A percentile compares a stretch with the other conserved stretches of the same genome.
Evolutionary conservation across 2,797 vertebrate species (phyloP).

Genomic region (Xerus rutilus): DNA sequence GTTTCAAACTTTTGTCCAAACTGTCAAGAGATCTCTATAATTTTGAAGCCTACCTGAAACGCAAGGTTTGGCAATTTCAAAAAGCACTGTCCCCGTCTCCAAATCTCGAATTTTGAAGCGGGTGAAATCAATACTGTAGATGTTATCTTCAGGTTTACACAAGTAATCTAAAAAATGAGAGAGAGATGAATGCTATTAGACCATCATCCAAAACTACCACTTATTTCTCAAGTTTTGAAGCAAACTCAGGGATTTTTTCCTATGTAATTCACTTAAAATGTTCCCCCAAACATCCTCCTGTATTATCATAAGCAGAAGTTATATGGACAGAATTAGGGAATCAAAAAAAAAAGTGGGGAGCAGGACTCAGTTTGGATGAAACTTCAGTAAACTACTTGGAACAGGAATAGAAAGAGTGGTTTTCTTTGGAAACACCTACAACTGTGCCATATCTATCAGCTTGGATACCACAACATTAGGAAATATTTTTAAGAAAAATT

Average conservation of each 20-base stretch:
- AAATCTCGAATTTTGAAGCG: slow-evolving; percentile 99
- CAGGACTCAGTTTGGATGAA: neutral
- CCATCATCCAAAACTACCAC: neutral
- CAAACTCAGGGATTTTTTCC: neutral
- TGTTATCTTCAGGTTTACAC: slow-evolving; percentile 97
- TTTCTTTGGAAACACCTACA: slow-evolving; percentile 34
- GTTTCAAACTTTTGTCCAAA: neutral
- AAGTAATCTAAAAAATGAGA: slow-evolving; percentile 93
- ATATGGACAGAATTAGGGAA: neutral
- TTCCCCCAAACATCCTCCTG: neutral
- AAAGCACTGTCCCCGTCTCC: slow-evolving; percentile 96
- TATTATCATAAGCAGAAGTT: neutral
- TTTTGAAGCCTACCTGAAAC: slow-evolving; percentile 88
- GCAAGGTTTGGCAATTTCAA: slow-evolving; percentile 99
- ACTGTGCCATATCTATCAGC: neutral
- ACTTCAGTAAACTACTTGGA: neutral
- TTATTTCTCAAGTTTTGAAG: neutral
- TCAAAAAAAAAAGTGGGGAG: neutral
- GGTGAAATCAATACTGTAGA: slow-evolving; percentile 98
- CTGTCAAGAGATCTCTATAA: neutral
- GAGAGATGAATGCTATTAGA: neutral
- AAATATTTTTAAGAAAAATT: neutral
- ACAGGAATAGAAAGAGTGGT: neutral
- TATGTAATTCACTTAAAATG: slow-evolving; percentile 16
- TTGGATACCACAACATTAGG: neutral